phyloP scores from a whole-genome alignment of 1,140 invertebrate genomes.

The Tribolium castaneum region DNA sequence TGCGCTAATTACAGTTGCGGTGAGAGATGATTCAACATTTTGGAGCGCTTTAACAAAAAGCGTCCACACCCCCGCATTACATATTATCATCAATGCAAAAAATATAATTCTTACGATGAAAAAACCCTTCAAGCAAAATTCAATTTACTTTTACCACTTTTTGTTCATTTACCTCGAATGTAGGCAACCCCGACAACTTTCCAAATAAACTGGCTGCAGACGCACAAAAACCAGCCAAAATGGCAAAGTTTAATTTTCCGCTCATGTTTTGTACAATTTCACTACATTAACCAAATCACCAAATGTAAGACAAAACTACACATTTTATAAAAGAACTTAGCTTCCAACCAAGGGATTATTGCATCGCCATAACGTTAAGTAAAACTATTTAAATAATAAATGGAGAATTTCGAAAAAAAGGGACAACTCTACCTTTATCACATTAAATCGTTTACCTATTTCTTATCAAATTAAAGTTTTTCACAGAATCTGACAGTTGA shows the following conservation, averaged over 20 bases:
- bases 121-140: conserved; percentile 53
- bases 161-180: too few species aligned
- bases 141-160: too few species aligned
- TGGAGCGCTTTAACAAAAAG: conserved; percentile 72
- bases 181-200: conserved; percentile 54
- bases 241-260: conserved; percentile 45
- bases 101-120: conserved; percentile 61
- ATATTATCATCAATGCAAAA: conserved; percentile 68
- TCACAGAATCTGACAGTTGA: background rate
- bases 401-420: too few species aligned
- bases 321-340: background rate
- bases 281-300: background rate
- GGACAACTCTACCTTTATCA: background rate
- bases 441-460: background rate
- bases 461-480: background rate
- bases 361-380: background rate
- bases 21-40: conserved; percentile 68
- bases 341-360: background rate
- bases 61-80: conserved; percentile 71
- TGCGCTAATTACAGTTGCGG: conserved; percentile 70
- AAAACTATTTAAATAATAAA: background rate
- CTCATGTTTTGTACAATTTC: background rate
- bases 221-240: conserved; percentile 51
- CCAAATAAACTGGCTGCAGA: conserved; percentile 55
- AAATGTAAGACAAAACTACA: background rate